A percentile compares a stretch with the other conserved stretches of the same genome.
Conservation (phyloP, 2,888 invertebrate species). For the Tridacna crocea region DNA sequence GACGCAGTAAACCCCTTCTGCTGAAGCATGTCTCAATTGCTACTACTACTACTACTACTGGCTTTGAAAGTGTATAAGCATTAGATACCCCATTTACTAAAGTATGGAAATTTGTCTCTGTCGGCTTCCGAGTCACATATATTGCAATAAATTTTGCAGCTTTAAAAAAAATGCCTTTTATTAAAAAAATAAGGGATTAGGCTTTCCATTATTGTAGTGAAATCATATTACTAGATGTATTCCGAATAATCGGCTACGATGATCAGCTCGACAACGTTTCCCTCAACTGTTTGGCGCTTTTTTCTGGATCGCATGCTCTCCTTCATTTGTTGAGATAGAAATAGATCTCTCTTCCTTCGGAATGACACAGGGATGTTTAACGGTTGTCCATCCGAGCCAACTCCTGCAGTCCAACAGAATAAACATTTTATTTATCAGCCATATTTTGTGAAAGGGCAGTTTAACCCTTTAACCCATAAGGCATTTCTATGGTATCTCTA, state of each 20-base stretch:
- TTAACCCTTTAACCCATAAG: too few relatives aligned
- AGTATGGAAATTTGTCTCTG: too few relatives aligned
- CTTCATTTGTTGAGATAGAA: conserved; percentile 13
- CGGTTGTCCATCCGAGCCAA: conserved; percentile 1
- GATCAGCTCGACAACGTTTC: conserved; percentile 26
- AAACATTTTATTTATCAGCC: background rate
- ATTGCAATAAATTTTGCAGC: too few relatives aligned
- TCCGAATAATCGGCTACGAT: conserved; percentile 30
- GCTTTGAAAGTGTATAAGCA: too few relatives aligned
- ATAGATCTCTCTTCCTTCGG: conserved; percentile 24
- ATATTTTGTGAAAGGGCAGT: background rate
- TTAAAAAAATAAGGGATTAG: too few relatives aligned
- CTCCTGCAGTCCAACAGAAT: conserved; percentile 14
- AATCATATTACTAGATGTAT: conserved; percentile 19
- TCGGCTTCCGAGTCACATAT: too few relatives aligned
- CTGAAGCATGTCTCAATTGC: too few relatives aligned
- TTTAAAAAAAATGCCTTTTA: too few relatives aligned
- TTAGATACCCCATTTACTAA: too few relatives aligned
- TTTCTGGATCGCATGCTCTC: conserved; percentile 4
- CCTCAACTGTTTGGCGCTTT: background rate
- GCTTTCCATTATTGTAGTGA: background rate
- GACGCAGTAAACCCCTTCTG: too few relatives aligned
- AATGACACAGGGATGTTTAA: background rate
- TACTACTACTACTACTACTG: too few relatives aligned
- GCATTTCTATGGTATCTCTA: too few relatives aligned